Evolutionary conservation across 2,113 vertebrate genomes (phyloP).

Genomic region (Tympanuchus pallidicinctus): DNA sequence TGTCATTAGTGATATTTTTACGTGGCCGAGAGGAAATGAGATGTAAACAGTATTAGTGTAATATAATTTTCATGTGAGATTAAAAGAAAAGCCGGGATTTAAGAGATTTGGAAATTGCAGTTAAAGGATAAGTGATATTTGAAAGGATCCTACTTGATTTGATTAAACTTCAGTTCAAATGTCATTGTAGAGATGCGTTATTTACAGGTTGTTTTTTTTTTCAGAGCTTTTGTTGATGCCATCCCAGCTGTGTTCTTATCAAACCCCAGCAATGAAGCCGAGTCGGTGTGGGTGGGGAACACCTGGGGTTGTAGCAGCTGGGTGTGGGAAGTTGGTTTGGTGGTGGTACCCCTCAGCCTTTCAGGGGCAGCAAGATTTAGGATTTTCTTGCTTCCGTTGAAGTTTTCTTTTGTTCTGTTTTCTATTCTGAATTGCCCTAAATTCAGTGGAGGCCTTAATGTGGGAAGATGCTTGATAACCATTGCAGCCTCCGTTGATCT

Average conservation of each 20-base stretch:
- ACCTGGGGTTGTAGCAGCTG: no score
- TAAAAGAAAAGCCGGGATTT: conserved; percentile 78
- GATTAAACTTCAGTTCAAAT: conserved; percentile 78
- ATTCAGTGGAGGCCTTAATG: neutral
- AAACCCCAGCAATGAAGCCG: neutral
- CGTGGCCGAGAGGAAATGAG: conserved; percentile 59
- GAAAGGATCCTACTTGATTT: conserved; percentile 73
- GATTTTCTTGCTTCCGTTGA: neutral
- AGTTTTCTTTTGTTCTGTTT: neutral
- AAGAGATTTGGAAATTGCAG: conserved; percentile 76
- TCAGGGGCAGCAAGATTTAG: neutral
- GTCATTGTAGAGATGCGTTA: conserved; percentile 63
- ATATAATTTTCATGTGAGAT: conserved; percentile 78
- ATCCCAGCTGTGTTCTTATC: neutral
- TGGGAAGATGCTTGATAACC: neutral
- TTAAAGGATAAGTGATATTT: conserved; percentile 77
- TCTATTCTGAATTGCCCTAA: fast-evolving
- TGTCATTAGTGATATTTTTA: conserved; percentile 61
- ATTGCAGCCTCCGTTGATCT: neutral
- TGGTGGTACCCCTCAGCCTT: neutral
- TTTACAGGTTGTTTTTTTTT: conserved; percentile 58
- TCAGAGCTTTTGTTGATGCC: conserved; percentile 14
- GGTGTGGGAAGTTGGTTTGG: neutral
- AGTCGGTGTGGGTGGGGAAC: neutral
- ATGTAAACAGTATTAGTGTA: conserved; percentile 74